Base-by-base conservation (phyloP, 2,113 vertebrate species). In the Lagopus leucura region DNA sequence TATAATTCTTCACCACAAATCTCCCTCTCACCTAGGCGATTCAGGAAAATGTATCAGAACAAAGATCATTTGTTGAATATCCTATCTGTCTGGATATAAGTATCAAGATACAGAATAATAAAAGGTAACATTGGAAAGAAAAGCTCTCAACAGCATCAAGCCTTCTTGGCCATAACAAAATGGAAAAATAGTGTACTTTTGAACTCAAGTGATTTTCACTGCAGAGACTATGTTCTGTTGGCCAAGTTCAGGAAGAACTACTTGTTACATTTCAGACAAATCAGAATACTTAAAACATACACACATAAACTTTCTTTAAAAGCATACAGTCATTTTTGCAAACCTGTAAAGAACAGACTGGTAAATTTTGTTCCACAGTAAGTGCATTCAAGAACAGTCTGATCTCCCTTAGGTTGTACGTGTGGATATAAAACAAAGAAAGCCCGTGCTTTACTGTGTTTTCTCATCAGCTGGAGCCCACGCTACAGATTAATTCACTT, bases 11-110 rank as follows among this genome's bases (percentile, higher is more conserved):
- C 30, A 47, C 47, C 38, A 82, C 8, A 60, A 2, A 79, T 72
- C 13, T 82, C 9, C 13, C 57, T 57, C 43, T 75, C 71, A 79
- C 20, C 6, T 28, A 10, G 21, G 8, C 10, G 16, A 52, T 82
- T 82, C 14, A 58, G 4, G 17, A 87, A 82, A 94, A 80, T 4
- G 3, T 4, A 85, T 15, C 1, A 52, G 50, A 77, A 72, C 7
- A 70, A 72, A 50, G 0, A 0, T 10, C 21, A 38, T 42, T 66
- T 69, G 11, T 21, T 57, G 4, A 85, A 92, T 3, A 67, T 20
- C 2, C 52, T 27, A 17, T 1, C 7, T 71, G 57, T 28, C 58
- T 55, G 7, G 8, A 13, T 89, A 93, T 16, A 61, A 61, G 1
- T 8, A 22, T 34, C 3, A 38, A 34, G 32, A 60, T 28, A 82